phyloP scores from a whole-genome alignment of 2,888 invertebrate species.

The Periphyllus acericola region DNA sequence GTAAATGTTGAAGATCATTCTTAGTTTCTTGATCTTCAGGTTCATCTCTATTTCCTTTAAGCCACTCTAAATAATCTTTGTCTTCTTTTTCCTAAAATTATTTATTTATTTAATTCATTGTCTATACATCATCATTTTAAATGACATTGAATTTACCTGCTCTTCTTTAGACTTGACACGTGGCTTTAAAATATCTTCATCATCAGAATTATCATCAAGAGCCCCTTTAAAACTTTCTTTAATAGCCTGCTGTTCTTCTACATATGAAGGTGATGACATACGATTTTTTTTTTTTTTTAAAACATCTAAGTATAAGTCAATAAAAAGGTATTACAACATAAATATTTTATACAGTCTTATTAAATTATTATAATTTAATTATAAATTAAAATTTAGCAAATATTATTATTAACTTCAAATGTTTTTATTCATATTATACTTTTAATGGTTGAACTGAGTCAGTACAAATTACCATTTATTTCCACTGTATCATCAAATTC shows the following conservation, averaged over 20 bases:
- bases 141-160: constrained; percentile 65
- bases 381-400: not conserved
- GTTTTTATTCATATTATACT: not conserved
- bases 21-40: constrained; percentile 73
- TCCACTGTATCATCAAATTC: constrained; percentile 69
- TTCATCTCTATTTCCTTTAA: constrained; percentile 77
- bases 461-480: constrained; percentile 65
- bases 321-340: constrained; percentile 23
- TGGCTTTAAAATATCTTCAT: constrained; percentile 67
- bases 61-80: constrained; percentile 79
- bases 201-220: constrained; percentile 70
- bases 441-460: no score
- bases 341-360: not conserved
- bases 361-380: not conserved
- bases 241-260: constrained; percentile 75
- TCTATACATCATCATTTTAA: no score
- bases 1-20: constrained; percentile 77
- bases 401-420: not conserved
- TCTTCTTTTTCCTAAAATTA: constrained; percentile 67
- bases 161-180: constrained; percentile 71
- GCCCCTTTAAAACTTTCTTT: constrained; percentile 74
- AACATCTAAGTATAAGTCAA: constrained; percentile 64
- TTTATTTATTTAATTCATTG: no score
- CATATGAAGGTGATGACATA: constrained; percentile 70
- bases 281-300: constrained; percentile 62